These are phyloP conservation scores for Pedionomus torquatus DNA, from an alignment of 2,113 vertebrate species.

Conservation along the genomic window DNA sequence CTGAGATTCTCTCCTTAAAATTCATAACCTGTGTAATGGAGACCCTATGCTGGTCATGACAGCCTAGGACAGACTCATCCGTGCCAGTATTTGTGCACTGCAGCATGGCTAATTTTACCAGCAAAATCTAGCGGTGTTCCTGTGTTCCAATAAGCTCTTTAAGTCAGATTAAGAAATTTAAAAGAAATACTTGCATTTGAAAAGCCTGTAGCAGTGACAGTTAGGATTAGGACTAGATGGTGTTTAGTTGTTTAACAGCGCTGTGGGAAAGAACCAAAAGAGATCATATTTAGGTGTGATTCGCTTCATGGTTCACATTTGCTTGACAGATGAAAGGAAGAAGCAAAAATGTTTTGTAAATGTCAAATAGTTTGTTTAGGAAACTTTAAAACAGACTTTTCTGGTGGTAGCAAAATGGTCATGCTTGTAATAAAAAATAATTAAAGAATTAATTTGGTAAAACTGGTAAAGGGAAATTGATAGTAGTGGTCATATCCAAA, in stretches of 20 bases:
- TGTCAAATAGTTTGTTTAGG: not conserved
- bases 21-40: fast-evolving
- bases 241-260: not conserved
- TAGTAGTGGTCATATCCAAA: not conserved
- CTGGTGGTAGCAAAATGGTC: not conserved
- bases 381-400: not conserved
- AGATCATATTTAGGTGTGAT: not conserved
- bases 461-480: not conserved
- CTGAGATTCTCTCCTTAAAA: not conserved
- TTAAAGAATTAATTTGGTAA: not conserved
- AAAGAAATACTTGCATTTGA: not conserved
- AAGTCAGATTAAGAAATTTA: not conserved
- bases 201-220: not conserved
- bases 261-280: not conserved
- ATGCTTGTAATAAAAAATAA: not conserved
- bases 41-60: not conserved
- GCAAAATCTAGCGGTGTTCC: not conserved
- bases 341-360: not conserved
- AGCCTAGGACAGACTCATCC: not conserved
- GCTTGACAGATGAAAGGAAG: conserved; percentile 1
- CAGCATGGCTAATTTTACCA: not conserved
- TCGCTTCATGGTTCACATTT: not conserved
- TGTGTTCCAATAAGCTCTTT: not conserved
- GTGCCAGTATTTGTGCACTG: not conserved
- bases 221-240: not conserved